Evolutionary conservation across 2,888 invertebrate species (phyloP).

Genomic region (Lasioglossum marginatum): DNA sequence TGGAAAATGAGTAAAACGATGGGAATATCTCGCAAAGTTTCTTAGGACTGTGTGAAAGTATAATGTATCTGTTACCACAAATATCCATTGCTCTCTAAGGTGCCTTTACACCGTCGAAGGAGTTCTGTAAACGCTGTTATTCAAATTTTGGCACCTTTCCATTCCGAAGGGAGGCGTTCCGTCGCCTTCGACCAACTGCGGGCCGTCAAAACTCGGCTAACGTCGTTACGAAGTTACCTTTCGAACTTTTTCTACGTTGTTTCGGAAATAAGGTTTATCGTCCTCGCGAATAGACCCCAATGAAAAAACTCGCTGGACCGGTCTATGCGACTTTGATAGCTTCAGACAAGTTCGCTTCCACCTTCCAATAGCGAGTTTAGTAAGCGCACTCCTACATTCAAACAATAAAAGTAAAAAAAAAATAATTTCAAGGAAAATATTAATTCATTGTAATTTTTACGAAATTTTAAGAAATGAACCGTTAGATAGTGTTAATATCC

Average conservation of each 20-base stretch:
- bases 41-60: slow-evolving; percentile 49
- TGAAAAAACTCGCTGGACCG: neutral
- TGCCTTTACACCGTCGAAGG: slow-evolving; percentile 41
- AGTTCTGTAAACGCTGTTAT: slow-evolving; percentile 57
- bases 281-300: neutral
- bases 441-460: no score
- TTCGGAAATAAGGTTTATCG: slow-evolving; percentile 43
- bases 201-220: slow-evolving; percentile 43
- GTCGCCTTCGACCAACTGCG: slow-evolving; percentile 5
- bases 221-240: slow-evolving; percentile 43
- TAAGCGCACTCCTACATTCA: neutral
- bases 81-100: slow-evolving; percentile 57
- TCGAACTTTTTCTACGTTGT: slow-evolving; percentile 42
- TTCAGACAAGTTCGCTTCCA: neutral
- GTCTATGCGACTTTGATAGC: neutral
- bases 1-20: neutral
- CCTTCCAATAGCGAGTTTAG: neutral
- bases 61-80: slow-evolving; percentile 59
- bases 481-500: no score
- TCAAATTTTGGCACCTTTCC: slow-evolving; percentile 53
- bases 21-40: slow-evolving; percentile 48
- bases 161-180: slow-evolving; percentile 27
- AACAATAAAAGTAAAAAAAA: neutral
- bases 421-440: no score
- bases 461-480: no score